Base-by-base conservation (phyloP, 2,113 vertebrate species). In the Heterotis niloticus region DNA sequence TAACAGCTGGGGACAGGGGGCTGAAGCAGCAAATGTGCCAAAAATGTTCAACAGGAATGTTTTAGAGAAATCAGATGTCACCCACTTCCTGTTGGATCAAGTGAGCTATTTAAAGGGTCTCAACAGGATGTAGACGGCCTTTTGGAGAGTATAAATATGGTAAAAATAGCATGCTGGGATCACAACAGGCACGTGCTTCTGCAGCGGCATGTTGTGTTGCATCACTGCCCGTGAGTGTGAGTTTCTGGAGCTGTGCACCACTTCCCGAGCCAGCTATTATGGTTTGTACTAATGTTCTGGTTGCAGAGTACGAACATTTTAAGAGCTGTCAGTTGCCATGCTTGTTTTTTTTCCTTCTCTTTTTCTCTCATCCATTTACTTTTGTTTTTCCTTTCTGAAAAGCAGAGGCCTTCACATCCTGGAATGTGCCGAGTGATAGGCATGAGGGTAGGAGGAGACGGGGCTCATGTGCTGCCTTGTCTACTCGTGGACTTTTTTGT, bases 231-330 rank as follows among this genome's bases (percentile, higher is more conserved):
- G 88, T 89, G 90, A 89, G 87, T 90, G 86, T 85, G 78, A 89
- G 88, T 87, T 89, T 86, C 89, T 90, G 88, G 88, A 90, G 87
- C 87, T 83, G 83, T 84, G 79, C 83, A 84, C 85, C 75, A 80
- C 84, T 83, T 83, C 82, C 81, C 51, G 87, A 85, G 90, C 91
- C 91, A 92, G 86, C 91, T 87, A 91, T 91, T 91, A 93, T 91
- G 90, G 90, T 91, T 90, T 92, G 90, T 93, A 89, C 90, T 91
- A 92, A 93, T 91, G 91, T 91, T 91, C 91, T 91, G 91, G 89
- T 91, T 92, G 91, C 88, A 91, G 88, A 92, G 89, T 91, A 90
- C 88, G 90, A 91, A 91, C 91, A 91, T 88, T 90, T 88, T 86
- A 87, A 91, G 88, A 90, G 89, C 88, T 92, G 89, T 91, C 91